A percentile compares a stretch with the other conserved stretches of the same genome.
phyloP scores from a whole-genome alignment of 2,797 vertebrate species.

The Paguma larvata region DNA sequence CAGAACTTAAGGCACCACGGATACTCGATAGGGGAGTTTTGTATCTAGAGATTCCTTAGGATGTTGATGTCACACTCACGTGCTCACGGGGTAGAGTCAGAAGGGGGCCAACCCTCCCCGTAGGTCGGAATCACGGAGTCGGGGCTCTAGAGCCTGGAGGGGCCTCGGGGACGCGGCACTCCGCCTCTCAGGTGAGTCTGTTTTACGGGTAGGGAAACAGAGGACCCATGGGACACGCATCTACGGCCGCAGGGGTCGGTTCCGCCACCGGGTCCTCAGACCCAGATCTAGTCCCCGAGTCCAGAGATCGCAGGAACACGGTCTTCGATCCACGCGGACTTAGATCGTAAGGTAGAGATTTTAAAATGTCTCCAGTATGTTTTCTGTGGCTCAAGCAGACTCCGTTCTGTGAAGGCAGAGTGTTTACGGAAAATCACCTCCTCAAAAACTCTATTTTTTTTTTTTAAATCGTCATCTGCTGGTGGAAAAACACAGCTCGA shows the following conservation, averaged over 20 bases:
- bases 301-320: rapidly evolving
- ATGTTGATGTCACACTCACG: neutral
- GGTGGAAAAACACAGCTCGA: neutral
- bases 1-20: rapidly evolving
- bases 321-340: neutral
- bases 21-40: neutral
- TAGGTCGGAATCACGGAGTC: neutral
- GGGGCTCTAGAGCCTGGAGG: rapidly evolving
- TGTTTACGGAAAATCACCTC: constrained; percentile 65
- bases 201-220: rapidly evolving
- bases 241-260: rapidly evolving
- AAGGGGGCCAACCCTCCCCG: neutral
- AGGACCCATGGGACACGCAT: rapidly evolving
- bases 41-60: neutral
- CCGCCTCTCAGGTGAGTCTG: neutral
- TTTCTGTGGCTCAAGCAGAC: neutral
- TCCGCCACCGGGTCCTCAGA: rapidly evolving
- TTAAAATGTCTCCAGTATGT: neutral
- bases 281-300: neutral
- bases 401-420: neutral
- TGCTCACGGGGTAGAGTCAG: neutral
- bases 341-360: neutral
- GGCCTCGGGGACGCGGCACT: rapidly evolving
- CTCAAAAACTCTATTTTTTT: neutral
- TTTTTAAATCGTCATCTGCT: neutral